These are phyloP conservation scores for Peromyscus leucopus DNA, from an alignment of 2,113 vertebrate genomes.

Conservation along the genomic window DNA sequence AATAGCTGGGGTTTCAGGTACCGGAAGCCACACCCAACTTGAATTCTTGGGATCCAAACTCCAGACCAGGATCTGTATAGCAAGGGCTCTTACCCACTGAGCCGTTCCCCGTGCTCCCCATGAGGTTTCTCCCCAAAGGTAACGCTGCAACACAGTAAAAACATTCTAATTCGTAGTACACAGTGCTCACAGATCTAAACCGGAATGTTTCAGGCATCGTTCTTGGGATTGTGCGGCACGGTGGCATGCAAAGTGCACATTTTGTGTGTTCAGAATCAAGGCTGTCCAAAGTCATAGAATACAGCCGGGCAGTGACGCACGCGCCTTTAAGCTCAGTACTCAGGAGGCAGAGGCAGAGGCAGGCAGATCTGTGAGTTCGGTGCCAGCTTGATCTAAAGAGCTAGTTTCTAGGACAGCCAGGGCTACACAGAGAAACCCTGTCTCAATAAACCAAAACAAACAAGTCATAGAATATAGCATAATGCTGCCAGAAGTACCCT, in stretches of 20 bases:
- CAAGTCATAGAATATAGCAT: no score
- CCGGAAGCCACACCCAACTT: background rate
- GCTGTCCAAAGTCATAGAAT: no score
- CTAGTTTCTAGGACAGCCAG: background rate
- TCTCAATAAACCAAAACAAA: background rate
- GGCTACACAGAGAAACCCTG: background rate
- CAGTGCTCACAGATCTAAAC: background rate
- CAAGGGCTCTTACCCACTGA: background rate
- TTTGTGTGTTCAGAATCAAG: background rate
- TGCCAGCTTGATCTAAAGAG: background rate
- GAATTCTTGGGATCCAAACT: background rate
- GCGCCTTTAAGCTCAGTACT: background rate
- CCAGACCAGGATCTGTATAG: background rate
- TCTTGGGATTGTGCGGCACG: background rate
- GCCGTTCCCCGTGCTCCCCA: background rate
- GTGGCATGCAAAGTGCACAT: background rate
- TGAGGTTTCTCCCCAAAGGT: background rate
- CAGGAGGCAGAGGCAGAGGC: background rate
- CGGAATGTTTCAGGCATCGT: background rate
- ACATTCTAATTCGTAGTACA: background rate
- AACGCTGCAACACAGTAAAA: background rate
- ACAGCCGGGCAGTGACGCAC: background rate
- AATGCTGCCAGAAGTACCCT: background rate
- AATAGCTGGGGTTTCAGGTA: no score
- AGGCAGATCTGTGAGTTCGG: background rate